These are phyloP conservation scores for Meandrina meandrites DNA, from an alignment of 92 coral and sea anemone genomes.

Conservation along the genomic window DNA sequence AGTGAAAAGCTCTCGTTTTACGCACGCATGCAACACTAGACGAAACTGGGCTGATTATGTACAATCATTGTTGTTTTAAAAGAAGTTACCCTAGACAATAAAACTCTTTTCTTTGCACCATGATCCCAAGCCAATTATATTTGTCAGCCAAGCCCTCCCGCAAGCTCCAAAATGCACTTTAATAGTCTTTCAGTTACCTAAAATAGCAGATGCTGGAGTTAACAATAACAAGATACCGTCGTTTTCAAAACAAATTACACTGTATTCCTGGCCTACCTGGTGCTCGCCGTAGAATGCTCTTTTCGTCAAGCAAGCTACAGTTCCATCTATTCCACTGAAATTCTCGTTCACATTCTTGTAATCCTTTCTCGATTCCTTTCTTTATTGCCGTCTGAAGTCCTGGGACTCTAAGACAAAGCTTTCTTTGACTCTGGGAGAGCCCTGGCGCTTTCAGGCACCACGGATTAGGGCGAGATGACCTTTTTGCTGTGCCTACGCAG, in stretches of 20 bases:
- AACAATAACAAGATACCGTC: constrained; percentile 4
- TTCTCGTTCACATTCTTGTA: constrained; percentile 36
- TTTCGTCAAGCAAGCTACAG: constrained; percentile 29
- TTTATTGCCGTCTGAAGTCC: constrained; percentile 46
- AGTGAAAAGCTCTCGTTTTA: background rate
- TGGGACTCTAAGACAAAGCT: constrained; percentile 31
- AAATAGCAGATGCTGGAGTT: constrained; percentile 13
- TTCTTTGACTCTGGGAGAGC: constrained; percentile 28
- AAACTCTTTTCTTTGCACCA: background rate
- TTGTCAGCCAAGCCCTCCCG: constrained; percentile 3
- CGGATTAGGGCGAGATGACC: background rate
- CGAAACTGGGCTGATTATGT: background rate
- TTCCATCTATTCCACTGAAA: constrained; percentile 44
- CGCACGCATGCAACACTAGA: background rate
- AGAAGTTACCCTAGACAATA: background rate
- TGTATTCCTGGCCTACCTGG: constrained; percentile 24
- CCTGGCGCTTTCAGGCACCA: constrained; percentile 40
- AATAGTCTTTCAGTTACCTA: constrained; percentile 6
- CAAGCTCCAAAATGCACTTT: background rate
- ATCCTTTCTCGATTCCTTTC: constrained; percentile 34
- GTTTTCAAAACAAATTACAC: background rate
- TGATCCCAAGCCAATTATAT: background rate
- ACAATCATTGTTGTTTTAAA: constrained; percentile 1
- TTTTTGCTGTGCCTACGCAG: background rate
- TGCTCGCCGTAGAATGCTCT: constrained; percentile 28